Conservation (phyloP, 2,113 vertebrate genomes). For the Crotophaga sulcirostris region DNA sequence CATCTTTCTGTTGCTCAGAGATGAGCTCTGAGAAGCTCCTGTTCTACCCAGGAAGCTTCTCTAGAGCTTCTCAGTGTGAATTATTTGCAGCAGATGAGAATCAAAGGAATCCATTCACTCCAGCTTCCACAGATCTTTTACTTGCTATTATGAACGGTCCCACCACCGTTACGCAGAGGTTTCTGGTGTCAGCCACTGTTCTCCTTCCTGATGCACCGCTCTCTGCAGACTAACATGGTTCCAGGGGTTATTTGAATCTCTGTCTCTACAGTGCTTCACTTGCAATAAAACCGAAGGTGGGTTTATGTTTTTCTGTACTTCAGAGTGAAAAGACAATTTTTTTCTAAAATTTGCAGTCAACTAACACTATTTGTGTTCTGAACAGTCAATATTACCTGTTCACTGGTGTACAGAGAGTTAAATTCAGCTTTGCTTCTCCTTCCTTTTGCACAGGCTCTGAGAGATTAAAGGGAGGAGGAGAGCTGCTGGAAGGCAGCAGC, state of each 20-base stretch:
- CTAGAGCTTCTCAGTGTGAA: background rate
- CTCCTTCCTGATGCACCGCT: background rate
- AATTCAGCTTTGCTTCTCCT: background rate
- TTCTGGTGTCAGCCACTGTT: background rate
- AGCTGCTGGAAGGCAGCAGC: background rate
- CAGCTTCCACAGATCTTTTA: conserved; percentile 26
- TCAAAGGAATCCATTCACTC: conserved; percentile 6
- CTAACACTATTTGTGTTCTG: background rate
- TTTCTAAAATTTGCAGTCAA: background rate
- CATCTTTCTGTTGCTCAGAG: conserved; percentile 29
- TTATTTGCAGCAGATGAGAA: conserved; percentile 30
- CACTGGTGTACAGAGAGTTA: background rate
- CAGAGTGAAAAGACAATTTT: background rate
- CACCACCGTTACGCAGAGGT: background rate
- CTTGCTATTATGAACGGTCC: background rate
- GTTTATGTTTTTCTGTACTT: background rate
- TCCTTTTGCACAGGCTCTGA: background rate
- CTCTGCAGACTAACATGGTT: background rate
- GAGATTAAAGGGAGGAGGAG: background rate
- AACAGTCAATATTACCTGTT: background rate
- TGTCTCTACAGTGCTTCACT: background rate
- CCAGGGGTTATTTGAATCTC: background rate
- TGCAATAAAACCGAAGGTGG: background rate
- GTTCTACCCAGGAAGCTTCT: conserved; percentile 1
- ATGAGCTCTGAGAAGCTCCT: conserved; percentile 33